Evolutionary conservation across 2,888 invertebrate genomes (phyloP), one percentile per base, ranked within the genome.

Genomic region (Itoplectis maculator): DNA sequence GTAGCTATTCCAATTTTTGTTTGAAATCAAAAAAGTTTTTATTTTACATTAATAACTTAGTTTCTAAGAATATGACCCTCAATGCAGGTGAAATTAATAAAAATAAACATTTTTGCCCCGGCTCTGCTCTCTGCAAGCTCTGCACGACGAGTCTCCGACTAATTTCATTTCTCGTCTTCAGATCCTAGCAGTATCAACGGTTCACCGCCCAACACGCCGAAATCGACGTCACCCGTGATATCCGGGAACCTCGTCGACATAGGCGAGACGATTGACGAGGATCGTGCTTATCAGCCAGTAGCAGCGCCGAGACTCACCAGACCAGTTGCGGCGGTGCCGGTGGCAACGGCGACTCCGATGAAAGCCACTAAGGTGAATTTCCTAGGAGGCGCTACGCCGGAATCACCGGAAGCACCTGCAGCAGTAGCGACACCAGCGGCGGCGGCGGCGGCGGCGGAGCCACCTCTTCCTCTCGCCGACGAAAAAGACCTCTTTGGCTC

Each of bases 401-500:
- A 1, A 2, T 2, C 40, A 20, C 2, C 20, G 18, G 42, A 1
- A 2, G 4, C 40, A 20, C 2, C n/a, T 4, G 0, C 80, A 2
- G 65, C 70, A n/a, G 8, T 65, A 0, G 5, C 29, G 29, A 5
- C 29, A 29, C 29, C 29, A 29, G 5, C 29, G 29, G 29, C 5
- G 29, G 29, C 2, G 29, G 29, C 29, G 3, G 20, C 65, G 0
- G 47, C 74, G 6, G 59, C 78, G 29, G 73, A 61, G 37, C 45
- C 70, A n/a, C 5, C 29, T 29, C 29, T 2, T 72, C 82, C 77
- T 6, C 42, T 63, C n/a, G 86, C 66, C n/a, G 86, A 87, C 18
- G 72, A 78, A n/a, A 93, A 90, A 79, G 93, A 93, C 81, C 87
- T 93, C 0, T 93, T 93, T 61, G 93, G 93, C 0, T 93, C 93